Percentiles rank a stretch among this genome's conserved stretches.
These are phyloP conservation scores for Ochropleura plecta DNA, from an alignment of 2,888 invertebrate genomes.

Conservation along the genomic window DNA sequence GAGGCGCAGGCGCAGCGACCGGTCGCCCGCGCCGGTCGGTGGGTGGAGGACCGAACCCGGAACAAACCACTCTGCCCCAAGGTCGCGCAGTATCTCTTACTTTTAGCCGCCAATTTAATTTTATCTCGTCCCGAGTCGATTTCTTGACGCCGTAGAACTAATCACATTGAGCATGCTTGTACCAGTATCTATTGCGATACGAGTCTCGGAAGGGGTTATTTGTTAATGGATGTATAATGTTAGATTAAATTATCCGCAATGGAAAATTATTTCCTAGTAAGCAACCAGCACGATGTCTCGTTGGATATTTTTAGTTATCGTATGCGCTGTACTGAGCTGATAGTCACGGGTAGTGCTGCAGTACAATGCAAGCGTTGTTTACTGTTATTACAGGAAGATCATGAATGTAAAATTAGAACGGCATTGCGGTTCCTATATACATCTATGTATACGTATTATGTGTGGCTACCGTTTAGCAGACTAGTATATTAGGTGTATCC, in stretches of 20 bases:
- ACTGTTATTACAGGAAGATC: slow-evolving; percentile 58
- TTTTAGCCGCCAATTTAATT: slow-evolving; percentile 75
- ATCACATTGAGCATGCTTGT: slow-evolving; percentile 64
- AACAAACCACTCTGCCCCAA: slow-evolving; percentile 83
- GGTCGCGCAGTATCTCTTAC: slow-evolving; percentile 84
- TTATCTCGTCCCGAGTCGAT: slow-evolving; percentile 64
- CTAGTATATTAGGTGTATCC: background rate
- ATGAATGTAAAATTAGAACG: slow-evolving; percentile 56
- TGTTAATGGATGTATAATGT: slow-evolving; percentile 65
- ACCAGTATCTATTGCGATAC: slow-evolving; percentile 61
- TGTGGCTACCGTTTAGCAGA: slow-evolving; percentile 15
- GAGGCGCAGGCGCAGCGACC: slow-evolving; percentile 74
- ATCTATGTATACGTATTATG: background rate
- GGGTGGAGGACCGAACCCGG: slow-evolving; percentile 84
- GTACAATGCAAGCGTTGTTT: slow-evolving; percentile 43
- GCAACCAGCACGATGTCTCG: slow-evolving; percentile 29
- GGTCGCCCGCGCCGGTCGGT: slow-evolving; percentile 74
- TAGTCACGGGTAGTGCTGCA: slow-evolving; percentile 37
- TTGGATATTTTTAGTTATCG: slow-evolving; percentile 48
- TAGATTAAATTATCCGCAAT: slow-evolving; percentile 58
- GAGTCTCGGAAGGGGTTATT: slow-evolving; percentile 61
- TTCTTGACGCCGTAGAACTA: slow-evolving; percentile 63
- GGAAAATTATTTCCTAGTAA: slow-evolving; percentile 58
- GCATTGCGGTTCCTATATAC: slow-evolving; percentile 21
- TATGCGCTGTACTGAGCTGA: slow-evolving; percentile 26